Base-by-base conservation (phyloP, 2,888 invertebrate genomes). In the Drosophila lutescens region DNA sequence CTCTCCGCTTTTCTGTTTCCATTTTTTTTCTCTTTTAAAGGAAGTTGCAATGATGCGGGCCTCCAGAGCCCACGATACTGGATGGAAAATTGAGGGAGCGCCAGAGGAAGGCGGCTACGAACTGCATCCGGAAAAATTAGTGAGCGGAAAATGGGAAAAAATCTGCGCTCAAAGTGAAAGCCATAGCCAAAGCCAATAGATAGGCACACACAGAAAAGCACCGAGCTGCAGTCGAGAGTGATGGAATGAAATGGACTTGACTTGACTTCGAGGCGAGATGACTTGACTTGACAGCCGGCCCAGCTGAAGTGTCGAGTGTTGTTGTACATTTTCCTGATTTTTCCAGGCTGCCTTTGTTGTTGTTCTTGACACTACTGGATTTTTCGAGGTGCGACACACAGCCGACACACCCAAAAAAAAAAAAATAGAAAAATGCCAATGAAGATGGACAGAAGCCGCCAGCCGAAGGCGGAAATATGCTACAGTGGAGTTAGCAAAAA, bases 41-140 rank as follows among this genome's bases (percentile, higher is more conserved):
- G 86, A 86, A 86, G 78, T 82, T 73, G 77, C 74, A 72, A 70
- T 60, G 61, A 86, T 81, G 78, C 80, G 84, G 83, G 80, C 78
- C 73, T 62, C 50, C 49, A 53, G 41, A 70, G 56, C 57, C 51
- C 50, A 65, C 53, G 38, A 58, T 10, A 4, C 32, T 53, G 57
- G 57, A 61, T 56, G 47, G 50, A 54, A 65, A 54, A 51, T 30
- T 26, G 30, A 43, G 43, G 57, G 17, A 50, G 34, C n/a, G 32
- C 4, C 32, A 30, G 58, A 49, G 36, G 23, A 36, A 47, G 57
- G 74, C 78, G 77, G 72, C 78, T 77, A 79, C 69, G 75, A 82
- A 63, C 80, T 86, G 78, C 86, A 86, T 80, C 80, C 80, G 80
- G 86, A 79, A 80, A 80, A 82, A 71, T 83, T 76, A 80, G 75